Evolutionary conservation across 2,113 vertebrate genomes (phyloP).

Genomic region (Hydrochoerus hydrochaeris): DNA sequence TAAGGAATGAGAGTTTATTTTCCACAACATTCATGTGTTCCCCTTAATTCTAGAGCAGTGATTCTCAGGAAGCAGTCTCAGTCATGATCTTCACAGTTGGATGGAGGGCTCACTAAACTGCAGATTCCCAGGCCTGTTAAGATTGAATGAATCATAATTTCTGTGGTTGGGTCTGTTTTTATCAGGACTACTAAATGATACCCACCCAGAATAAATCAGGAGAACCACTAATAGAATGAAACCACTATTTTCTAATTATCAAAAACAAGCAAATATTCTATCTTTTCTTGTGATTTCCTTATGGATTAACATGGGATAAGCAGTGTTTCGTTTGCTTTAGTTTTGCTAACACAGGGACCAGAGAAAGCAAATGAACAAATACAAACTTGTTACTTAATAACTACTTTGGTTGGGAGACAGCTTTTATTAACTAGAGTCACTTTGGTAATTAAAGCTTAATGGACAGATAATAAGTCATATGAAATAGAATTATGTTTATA

Average conservation of each 20-base stretch:
- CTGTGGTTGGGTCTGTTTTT: neutral
- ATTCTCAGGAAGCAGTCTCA: neutral
- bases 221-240: neutral
- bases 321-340: neutral
- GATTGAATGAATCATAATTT: neutral
- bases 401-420: neutral
- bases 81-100: neutral
- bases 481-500: conserved; percentile 43
- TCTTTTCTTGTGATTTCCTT: neutral
- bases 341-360: conserved; percentile 42
- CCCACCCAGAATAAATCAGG: neutral
- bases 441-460: conserved; percentile 58
- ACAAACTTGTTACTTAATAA: conserved; percentile 8
- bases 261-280: conserved; percentile 45
- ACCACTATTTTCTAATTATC: neutral
- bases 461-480: conserved; percentile 46
- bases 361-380: conserved; percentile 36
- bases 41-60: neutral
- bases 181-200: neutral
- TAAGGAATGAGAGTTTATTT: neutral
- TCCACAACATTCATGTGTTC: neutral
- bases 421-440: conserved; percentile 52
- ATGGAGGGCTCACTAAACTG: neutral
- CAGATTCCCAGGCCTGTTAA: neutral
- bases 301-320: neutral